phyloP scores from a whole-genome alignment of 2,888 invertebrate species.

The Melipona beecheii region DNA sequence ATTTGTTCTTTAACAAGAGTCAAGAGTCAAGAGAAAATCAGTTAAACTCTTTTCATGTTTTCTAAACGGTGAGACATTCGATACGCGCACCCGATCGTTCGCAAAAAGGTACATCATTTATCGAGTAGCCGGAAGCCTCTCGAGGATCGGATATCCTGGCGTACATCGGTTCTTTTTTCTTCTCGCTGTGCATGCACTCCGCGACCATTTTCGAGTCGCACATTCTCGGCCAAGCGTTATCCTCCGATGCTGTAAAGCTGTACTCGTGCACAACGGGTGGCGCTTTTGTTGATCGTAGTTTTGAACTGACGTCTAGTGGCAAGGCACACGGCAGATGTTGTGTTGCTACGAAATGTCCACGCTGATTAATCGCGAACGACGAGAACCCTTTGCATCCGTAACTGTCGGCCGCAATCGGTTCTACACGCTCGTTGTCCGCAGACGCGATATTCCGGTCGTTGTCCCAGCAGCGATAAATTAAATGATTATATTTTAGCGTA shows the following conservation, averaged over 20 bases:
- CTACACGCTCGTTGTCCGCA: constrained; percentile 57
- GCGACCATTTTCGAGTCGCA: constrained; percentile 32
- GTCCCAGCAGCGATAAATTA: constrained; percentile 39
- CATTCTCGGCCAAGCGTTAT: constrained; percentile 12
- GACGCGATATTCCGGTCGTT: constrained; percentile 38
- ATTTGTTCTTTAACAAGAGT: too few relatives aligned
- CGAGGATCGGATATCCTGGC: constrained; percentile 35
- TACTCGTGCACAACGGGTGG: constrained; percentile 61
- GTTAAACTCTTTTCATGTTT: constrained; percentile 11
- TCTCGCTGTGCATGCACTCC: not conserved
- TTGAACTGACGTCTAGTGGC: constrained; percentile 73
- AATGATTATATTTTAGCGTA: constrained; percentile 17
- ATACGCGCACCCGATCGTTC: not conserved
- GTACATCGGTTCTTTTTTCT: constrained; percentile 1
- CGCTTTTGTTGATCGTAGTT: constrained; percentile 65
- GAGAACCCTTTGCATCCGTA: constrained; percentile 78
- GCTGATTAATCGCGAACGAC: constrained; percentile 79
- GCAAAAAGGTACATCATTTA: not conserved
- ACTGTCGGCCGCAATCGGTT: constrained; percentile 77
- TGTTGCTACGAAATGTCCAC: constrained; percentile 77
- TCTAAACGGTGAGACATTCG: not conserved
- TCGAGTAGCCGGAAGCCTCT: constrained; percentile 9
- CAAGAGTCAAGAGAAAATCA: constrained; percentile 1
- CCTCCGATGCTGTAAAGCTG: not conserved
- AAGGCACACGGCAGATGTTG: constrained; percentile 71